phyloP scores from a whole-genome alignment of 1,140 invertebrate species.

The Drosophila teissieri region DNA sequence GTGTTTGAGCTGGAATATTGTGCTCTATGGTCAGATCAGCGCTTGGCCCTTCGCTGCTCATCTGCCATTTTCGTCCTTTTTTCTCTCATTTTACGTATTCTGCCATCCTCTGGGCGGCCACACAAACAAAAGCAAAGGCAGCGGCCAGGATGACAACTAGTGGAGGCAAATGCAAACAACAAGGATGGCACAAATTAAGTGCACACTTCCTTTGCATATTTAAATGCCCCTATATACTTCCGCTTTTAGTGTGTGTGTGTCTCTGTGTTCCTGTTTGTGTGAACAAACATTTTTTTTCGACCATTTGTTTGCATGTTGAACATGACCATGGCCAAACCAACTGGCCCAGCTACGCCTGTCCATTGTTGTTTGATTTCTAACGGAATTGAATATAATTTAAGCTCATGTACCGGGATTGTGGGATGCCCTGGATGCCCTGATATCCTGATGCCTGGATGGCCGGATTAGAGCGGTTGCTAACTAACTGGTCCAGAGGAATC shows the following conservation, averaged over 20 bases:
- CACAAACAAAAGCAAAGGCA: slow-evolving; percentile 58
- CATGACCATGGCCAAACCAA: slow-evolving; percentile 56
- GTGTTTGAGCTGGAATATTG: slow-evolving; percentile 78
- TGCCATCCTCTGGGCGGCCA: slow-evolving; percentile 27
- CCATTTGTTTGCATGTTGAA: slow-evolving; percentile 81
- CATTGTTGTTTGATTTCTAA: slow-evolving; percentile 81
- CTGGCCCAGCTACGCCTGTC: slow-evolving; percentile 30
- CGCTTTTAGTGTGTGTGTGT: slow-evolving; percentile 61
- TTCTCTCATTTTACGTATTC: background rate
- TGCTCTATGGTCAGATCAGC: slow-evolving; percentile 70
- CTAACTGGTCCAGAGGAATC: slow-evolving; percentile 18
- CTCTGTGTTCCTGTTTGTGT: slow-evolving; percentile 39
- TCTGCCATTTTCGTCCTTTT: slow-evolving; percentile 12
- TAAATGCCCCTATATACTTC: slow-evolving; percentile 83
- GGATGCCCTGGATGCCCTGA: slow-evolving; percentile 1
- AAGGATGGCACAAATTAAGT: slow-evolving; percentile 82
- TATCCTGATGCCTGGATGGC: background rate
- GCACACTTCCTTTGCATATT: slow-evolving; percentile 82
- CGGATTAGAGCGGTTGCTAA: slow-evolving; percentile 36
- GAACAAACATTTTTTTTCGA: slow-evolving; percentile 75
- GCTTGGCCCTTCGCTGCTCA: slow-evolving; percentile 50
- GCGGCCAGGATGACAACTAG: slow-evolving; percentile 48
- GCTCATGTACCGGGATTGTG: slow-evolving; percentile 18
- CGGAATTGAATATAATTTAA: slow-evolving; percentile 67
- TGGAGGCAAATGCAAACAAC: slow-evolving; percentile 71